Percentiles rank a stretch among this genome's conserved stretches.
Evolutionary conservation across 2,797 vertebrate species (phyloP).

Genomic region (Coluber constrictor): DNA sequence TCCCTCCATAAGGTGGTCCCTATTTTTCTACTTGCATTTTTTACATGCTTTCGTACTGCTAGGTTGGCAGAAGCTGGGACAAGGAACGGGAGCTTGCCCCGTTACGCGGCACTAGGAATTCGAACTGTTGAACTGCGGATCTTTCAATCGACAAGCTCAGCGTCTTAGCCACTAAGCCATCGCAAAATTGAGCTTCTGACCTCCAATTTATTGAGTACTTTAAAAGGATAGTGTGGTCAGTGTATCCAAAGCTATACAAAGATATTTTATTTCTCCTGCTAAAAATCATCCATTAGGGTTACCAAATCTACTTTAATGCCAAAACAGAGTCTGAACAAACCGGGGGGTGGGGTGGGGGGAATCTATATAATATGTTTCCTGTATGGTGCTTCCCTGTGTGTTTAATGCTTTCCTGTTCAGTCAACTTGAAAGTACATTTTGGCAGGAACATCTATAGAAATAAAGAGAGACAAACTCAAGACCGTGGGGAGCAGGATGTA

Average conservation of each 20-base stretch:
- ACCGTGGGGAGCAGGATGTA: neutral
- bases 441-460: neutral
- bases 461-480: neutral
- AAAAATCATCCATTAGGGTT: neutral
- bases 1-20: no score
- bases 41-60: no score
- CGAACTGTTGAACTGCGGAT: no score
- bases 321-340: neutral
- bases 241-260: neutral
- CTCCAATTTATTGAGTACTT: neutral
- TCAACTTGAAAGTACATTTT: neutral
- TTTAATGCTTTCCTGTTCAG: neutral
- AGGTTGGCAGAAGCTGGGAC: no score
- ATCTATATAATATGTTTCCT: neutral
- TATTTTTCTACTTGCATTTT: no score
- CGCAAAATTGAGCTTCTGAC: neutral
- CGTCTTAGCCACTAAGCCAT: no score
- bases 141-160: no score
- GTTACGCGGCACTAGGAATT: no score
- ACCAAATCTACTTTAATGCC: neutral
- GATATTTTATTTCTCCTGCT: neutral
- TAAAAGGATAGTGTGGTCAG: neutral
- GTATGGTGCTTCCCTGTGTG: neutral
- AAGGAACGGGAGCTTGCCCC: no score
- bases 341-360: no score